These are phyloP conservation scores for Eulemur macaco DNA, from an alignment of 2,113 vertebrate genomes.

Conservation along the genomic window DNA sequence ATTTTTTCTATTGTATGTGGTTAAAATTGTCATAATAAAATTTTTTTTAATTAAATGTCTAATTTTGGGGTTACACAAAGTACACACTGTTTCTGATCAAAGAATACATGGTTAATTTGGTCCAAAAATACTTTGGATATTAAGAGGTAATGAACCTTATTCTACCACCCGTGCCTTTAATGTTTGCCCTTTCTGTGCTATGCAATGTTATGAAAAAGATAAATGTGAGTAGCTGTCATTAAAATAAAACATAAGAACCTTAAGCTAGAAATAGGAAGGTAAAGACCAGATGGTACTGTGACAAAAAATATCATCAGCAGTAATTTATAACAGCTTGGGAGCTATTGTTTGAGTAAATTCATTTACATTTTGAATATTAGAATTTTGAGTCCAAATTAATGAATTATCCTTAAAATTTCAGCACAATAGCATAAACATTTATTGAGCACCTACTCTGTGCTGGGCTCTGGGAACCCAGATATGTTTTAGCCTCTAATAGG, in stretches of 20 bases:
- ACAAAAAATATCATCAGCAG: constrained; percentile 22
- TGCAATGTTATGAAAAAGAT: constrained; percentile 66
- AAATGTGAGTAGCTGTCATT: constrained; percentile 70
- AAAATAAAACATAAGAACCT: constrained; percentile 60
- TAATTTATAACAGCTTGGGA: not conserved
- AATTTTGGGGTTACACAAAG: not conserved
- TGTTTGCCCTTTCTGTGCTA: constrained; percentile 75
- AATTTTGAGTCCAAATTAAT: not conserved
- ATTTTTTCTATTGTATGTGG: not conserved
- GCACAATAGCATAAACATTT: not conserved
- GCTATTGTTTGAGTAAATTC: constrained; percentile 14
- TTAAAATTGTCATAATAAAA: not conserved
- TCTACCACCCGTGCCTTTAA: constrained; percentile 50
- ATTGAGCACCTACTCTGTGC: not conserved
- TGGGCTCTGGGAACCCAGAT: not conserved
- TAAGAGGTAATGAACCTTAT: not conserved
- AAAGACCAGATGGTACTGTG: constrained; percentile 30
- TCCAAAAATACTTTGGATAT: not conserved
- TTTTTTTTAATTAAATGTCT: not conserved
- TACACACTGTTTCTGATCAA: constrained; percentile 5
- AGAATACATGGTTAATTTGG: not conserved
- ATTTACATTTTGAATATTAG: not conserved
- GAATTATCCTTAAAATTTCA: not conserved
- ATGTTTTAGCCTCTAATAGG: not conserved
- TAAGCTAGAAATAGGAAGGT: constrained; percentile 35